Percentiles rank a stretch among this genome's conserved stretches.
These are phyloP conservation scores for Hoplostethus atlanticus DNA, from an alignment of 2,797 vertebrate genomes.

Conservation along the genomic window DNA sequence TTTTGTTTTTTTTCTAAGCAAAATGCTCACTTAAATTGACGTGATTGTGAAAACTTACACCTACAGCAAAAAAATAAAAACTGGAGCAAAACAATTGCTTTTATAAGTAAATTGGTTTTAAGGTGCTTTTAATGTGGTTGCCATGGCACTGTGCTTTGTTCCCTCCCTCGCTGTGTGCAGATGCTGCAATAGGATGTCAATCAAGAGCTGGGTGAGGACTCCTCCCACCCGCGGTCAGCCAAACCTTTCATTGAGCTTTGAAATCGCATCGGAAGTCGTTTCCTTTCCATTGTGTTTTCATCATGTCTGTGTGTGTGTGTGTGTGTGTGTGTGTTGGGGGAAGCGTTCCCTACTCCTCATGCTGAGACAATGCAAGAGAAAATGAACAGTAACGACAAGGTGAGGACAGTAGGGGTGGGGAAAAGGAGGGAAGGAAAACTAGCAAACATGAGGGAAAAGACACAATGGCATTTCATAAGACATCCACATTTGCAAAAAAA, in stretches of 20 bases:
- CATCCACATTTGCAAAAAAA: slow-evolving; percentile 38
- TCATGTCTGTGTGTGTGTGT: slow-evolving; percentile 8
- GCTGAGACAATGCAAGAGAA: slow-evolving; percentile 55
- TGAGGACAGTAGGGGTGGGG: slow-evolving; percentile 41
- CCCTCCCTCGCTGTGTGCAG: slow-evolving; percentile 61
- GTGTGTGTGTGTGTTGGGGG: background rate
- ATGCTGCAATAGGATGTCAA: slow-evolving; percentile 61
- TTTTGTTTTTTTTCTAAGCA: slow-evolving; percentile 23
- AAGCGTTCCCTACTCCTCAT: slow-evolving; percentile 38
- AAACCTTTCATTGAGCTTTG: slow-evolving; percentile 57
- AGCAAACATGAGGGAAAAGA: slow-evolving; percentile 8
- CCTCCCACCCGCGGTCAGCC: slow-evolving; percentile 54
- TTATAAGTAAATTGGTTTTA: slow-evolving; percentile 78
- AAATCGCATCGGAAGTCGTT: slow-evolving; percentile 62
- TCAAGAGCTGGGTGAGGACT: slow-evolving; percentile 58
- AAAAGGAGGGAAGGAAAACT: slow-evolving; percentile 15
- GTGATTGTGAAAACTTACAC: slow-evolving; percentile 60
- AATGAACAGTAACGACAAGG: slow-evolving; percentile 50
- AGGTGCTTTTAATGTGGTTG: slow-evolving; percentile 85
- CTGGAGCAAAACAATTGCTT: slow-evolving; percentile 73
- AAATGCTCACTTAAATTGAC: slow-evolving; percentile 52
- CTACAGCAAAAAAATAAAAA: slow-evolving; percentile 41
- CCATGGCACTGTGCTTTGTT: slow-evolving; percentile 83
- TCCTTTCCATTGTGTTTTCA: slow-evolving; percentile 56
- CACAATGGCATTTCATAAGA: slow-evolving; percentile 49